Evolutionary conservation across 2,888 invertebrate species (phyloP).

Genomic region (Lycaena phlaeas): DNA sequence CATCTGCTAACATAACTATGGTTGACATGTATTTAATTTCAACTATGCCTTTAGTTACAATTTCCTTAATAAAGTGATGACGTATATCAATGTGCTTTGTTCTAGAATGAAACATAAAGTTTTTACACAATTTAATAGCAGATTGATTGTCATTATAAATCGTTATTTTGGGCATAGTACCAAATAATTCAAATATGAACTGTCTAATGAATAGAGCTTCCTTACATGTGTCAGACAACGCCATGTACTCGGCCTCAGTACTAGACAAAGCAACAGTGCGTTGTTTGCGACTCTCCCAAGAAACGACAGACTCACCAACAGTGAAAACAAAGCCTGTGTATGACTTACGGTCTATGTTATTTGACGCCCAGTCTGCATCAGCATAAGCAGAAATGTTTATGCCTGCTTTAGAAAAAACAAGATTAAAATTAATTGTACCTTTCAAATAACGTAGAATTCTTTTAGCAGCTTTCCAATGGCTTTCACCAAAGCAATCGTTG

Average conservation of each 20-base stretch:
- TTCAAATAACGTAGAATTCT: conserved; percentile 21
- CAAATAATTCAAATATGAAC: background rate
- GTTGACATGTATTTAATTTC: too few species aligned
- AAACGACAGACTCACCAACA: conserved; percentile 9
- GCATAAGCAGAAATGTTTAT: too few species aligned
- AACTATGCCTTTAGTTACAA: background rate
- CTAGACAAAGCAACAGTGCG: conserved; percentile 11
- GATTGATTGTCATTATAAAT: conserved; percentile 10
- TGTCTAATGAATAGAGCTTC: too few species aligned
- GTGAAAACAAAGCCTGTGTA: conserved; percentile 21
- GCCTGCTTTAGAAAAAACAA: conserved; percentile 11
- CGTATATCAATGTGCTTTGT: conserved; percentile 9
- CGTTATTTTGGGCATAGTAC: background rate
- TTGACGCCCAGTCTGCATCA: conserved; percentile 20
- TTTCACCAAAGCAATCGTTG: conserved; percentile 14
- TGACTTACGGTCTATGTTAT: conserved; percentile 15
- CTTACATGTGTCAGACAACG: too few species aligned
- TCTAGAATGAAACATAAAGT: conserved; percentile 1
- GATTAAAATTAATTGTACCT: conserved; percentile 15
- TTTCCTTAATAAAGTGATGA: too few species aligned
- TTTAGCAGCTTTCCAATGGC: conserved; percentile 22
- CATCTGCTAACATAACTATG: too few species aligned
- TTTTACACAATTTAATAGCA: conserved; percentile 8
- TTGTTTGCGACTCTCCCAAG: conserved; percentile 14
- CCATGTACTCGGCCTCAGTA: too few species aligned